These are phyloP conservation scores for Papilio elwesi DNA, from an alignment of 2,888 invertebrate species.

Conservation along the genomic window DNA sequence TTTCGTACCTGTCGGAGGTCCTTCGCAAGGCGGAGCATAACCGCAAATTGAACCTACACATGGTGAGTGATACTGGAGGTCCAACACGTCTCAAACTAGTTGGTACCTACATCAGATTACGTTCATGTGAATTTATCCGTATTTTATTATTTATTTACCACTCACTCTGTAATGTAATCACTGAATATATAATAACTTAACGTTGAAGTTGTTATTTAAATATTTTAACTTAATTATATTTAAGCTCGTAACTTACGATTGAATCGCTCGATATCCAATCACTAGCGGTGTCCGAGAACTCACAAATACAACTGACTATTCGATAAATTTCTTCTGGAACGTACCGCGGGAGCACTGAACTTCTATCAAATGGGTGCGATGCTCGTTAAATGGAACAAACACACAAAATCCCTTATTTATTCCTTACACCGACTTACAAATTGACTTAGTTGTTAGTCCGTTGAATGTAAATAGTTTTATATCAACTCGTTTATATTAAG, in stretches of 20 bases:
- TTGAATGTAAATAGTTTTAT: neutral
- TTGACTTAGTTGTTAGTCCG: slow-evolving; percentile 1
- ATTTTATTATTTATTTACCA: too few species aligned
- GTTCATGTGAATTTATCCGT: too few species aligned
- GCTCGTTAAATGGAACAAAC: neutral
- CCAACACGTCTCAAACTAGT: too few species aligned
- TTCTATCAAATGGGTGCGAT: slow-evolving; percentile 35
- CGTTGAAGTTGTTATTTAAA: too few species aligned
- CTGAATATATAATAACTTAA: too few species aligned
- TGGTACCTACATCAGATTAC: too few species aligned
- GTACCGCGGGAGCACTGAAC: slow-evolving; percentile 30
- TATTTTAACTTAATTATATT: too few species aligned
- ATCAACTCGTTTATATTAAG: neutral
- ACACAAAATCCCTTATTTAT: neutral
- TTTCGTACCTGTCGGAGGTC: too few species aligned
- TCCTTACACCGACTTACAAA: neutral
- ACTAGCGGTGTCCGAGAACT: slow-evolving; percentile 6
- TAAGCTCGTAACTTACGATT: slow-evolving; percentile 20
- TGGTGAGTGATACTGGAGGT: too few species aligned
- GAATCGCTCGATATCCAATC: neutral
- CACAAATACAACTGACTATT: slow-evolving; percentile 27
- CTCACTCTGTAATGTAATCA: too few species aligned
- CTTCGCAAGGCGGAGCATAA: too few species aligned
- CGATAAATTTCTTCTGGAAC: neutral
- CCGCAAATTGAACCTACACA: too few species aligned